Conservation (phyloP, 1,140 invertebrate genomes). For the Sycobia sp. region DNA sequence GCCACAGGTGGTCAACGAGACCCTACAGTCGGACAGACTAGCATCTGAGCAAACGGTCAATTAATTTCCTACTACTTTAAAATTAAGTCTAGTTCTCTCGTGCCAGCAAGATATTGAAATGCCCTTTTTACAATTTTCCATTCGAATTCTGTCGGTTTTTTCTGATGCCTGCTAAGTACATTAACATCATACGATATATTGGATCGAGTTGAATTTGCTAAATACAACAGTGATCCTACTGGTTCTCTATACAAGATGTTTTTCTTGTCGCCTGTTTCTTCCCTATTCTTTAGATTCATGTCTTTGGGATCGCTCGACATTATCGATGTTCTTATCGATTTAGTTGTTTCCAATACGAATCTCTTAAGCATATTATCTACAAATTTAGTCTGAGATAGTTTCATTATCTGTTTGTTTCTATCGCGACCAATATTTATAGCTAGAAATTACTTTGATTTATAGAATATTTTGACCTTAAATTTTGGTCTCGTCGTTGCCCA, state of each 20-base stretch:
- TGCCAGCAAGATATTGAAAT: not conserved
- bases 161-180: not conserved
- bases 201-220: no score
- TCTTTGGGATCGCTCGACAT: not conserved
- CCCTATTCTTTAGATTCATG: not conserved
- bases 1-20: not conserved
- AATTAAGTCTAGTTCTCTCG: not conserved
- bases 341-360: not conserved
- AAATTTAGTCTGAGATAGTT: not conserved
- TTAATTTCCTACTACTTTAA: not conserved
- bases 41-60: not conserved
- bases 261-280: not conserved
- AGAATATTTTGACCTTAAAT: not conserved
- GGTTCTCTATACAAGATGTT: not conserved
- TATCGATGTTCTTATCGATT: not conserved
- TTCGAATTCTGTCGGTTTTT: not conserved
- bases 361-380: not conserved
- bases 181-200: slow-evolving; percentile 1
- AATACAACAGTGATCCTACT: not conserved
- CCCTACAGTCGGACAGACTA: not conserved
- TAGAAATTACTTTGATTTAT: not conserved
- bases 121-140: not conserved
- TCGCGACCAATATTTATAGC: slow-evolving; percentile 1
- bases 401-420: not conserved
- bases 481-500: not conserved